phyloP scores from a whole-genome alignment of 2,113 vertebrate species.

The Etheostoma cragini region DNA sequence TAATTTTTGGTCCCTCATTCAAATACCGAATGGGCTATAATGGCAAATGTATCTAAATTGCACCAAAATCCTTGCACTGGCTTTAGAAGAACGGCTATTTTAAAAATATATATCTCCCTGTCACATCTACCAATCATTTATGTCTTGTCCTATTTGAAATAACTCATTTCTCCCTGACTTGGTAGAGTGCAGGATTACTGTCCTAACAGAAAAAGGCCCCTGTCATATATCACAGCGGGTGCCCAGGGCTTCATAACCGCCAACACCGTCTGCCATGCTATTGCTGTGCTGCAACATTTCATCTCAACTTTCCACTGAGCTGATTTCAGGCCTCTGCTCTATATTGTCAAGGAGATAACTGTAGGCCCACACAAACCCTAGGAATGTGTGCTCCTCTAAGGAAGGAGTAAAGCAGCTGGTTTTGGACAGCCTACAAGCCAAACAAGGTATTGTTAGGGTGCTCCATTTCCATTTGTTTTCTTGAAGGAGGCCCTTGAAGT shows the following conservation, averaged over 20 bases:
- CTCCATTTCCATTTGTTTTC: conserved; percentile 38
- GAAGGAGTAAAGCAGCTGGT: conserved; percentile 45
- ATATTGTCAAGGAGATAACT: conserved; percentile 61
- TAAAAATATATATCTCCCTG: too few relatives aligned
- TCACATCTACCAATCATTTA: background rate
- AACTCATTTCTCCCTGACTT: conserved; percentile 31
- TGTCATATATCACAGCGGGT: conserved; percentile 35
- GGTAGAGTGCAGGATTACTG: conserved; percentile 38
- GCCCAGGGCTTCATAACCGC: conserved; percentile 23
- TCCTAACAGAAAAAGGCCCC: conserved; percentile 20
- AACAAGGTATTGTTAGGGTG: conserved; percentile 50
- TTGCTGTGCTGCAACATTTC: conserved; percentile 39
- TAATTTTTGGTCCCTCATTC: background rate
- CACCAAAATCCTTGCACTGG: background rate
- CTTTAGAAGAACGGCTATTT: background rate
- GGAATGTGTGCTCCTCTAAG: conserved; percentile 45
- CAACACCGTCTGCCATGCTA: conserved; percentile 21
- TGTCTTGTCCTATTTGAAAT: background rate
- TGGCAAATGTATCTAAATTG: background rate
- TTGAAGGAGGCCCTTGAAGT: conserved; percentile 24
- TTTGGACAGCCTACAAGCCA: conserved; percentile 60
- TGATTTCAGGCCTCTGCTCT: conserved; percentile 17
- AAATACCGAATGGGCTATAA: background rate
- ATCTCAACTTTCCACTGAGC: conserved; percentile 36
- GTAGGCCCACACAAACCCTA: conserved; percentile 24